Evolutionary conservation across 2,888 invertebrate genomes (phyloP).

Genomic region (Drosophila melanocephala): DNA sequence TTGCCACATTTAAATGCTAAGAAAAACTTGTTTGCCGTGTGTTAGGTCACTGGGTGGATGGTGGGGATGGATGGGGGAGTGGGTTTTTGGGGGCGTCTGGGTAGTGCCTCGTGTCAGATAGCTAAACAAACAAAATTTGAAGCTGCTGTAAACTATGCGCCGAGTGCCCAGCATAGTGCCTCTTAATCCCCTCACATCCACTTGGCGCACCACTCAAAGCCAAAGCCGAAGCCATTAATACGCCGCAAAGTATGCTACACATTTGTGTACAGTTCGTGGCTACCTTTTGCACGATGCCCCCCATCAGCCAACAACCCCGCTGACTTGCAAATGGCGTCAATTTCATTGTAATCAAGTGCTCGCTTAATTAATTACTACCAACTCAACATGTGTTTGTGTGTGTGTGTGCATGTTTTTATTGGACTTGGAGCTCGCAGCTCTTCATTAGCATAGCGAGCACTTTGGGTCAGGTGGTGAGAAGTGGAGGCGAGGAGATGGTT

Average conservation of each 20-base stretch:
- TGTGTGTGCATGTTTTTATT: conserved; percentile 21
- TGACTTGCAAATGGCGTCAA: conserved; percentile 69
- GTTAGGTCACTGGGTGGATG: not conserved
- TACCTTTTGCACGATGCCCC: conserved; percentile 4
- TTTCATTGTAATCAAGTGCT: conserved; percentile 76
- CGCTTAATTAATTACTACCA: conserved; percentile 71
- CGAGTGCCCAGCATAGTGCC: conserved; percentile 31
- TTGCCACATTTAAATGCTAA: conserved; percentile 47
- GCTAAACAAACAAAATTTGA: conserved; percentile 53
- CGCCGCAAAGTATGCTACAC: conserved; percentile 65
- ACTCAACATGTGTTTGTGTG: conserved; percentile 5
- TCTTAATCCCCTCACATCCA: not conserved
- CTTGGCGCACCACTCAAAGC: conserved; percentile 7
- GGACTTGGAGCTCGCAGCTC: conserved; percentile 17
- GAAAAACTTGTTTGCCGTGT: conserved; percentile 20
- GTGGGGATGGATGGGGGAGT: not conserved
- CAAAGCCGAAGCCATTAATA: conserved; percentile 58
- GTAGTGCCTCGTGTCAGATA: conserved; percentile 42
- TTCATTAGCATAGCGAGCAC: conserved; percentile 52
- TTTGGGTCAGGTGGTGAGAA: conserved; percentile 10
- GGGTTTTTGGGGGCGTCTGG: not conserved
- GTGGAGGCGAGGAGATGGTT: not conserved
- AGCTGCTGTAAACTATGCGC: conserved; percentile 51
- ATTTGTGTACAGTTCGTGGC: conserved; percentile 44
- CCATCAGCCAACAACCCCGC: not conserved